These are phyloP conservation scores for Subacronicta megacephala DNA, from an alignment of 2,888 invertebrate genomes.

Conservation along the genomic window DNA sequence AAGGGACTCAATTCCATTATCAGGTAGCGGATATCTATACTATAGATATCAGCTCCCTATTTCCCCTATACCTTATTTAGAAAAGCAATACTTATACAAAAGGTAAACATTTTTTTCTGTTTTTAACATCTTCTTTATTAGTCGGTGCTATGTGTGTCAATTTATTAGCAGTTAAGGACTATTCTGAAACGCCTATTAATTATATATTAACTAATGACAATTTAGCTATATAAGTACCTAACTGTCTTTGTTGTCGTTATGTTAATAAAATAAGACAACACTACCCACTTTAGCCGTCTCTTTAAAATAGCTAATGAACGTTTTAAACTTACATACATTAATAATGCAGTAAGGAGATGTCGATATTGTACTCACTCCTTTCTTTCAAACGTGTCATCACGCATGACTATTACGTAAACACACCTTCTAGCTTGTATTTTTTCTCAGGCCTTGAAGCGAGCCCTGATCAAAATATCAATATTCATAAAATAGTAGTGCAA, in stretches of 20 bases:
- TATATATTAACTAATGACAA: too few relatives aligned
- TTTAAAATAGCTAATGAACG: too few relatives aligned
- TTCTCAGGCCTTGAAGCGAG: constrained; percentile 1
- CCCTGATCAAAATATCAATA: constrained; percentile 44
- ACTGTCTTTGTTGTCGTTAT: too few relatives aligned
- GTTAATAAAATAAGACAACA: too few relatives aligned
- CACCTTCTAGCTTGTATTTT: background rate
- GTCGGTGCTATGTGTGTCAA: background rate
- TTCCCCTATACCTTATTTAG: background rate
- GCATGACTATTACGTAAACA: background rate
- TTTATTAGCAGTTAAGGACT: background rate
- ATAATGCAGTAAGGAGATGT: too few relatives aligned
- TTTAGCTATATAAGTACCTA: too few relatives aligned
- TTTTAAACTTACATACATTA: too few relatives aligned
- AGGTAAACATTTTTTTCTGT: background rate
- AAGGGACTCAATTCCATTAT: background rate
- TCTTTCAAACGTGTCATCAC: background rate
- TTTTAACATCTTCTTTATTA: background rate
- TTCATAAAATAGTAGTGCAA: constrained; percentile 39
- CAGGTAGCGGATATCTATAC: background rate
- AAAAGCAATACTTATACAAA: background rate
- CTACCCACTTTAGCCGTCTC: too few relatives aligned
- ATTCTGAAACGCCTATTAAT: too few relatives aligned
- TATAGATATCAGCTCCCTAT: too few relatives aligned
- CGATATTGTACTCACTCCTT: background rate